These are phyloP conservation scores for Teleogryllus occipitalis DNA, from an alignment of 1,140 invertebrate species.

Conservation along the genomic window DNA sequence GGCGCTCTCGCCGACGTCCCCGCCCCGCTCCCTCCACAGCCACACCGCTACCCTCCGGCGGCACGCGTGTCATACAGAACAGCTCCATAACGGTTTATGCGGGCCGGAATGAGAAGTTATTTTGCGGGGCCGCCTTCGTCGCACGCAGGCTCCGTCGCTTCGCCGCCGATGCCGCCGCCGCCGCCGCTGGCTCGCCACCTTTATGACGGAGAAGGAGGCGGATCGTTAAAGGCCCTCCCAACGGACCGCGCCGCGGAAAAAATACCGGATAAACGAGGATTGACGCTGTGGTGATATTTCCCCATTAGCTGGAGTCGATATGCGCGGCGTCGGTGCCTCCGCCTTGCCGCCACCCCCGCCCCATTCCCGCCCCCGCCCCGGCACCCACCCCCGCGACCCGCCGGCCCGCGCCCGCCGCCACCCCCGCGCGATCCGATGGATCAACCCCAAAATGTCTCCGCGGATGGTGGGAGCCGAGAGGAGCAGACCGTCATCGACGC, in stretches of 20 bases:
- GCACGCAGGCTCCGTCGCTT: background rate
- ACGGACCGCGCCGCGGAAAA: background rate
- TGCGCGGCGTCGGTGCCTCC: background rate
- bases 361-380: background rate
- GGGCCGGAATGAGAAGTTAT: background rate
- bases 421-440: background rate
- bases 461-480: background rate
- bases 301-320: conserved; percentile 17
- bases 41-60: background rate
- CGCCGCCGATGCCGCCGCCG: too few relatives aligned
- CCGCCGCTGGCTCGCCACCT: background rate
- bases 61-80: background rate
- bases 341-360: background rate
- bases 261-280: conserved; percentile 17
- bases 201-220: conserved; percentile 13
- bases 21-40: too few relatives aligned
- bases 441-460: background rate
- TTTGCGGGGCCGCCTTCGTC: background rate
- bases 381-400: background rate
- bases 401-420: background rate
- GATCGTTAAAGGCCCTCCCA: conserved; percentile 12
- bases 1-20: background rate
- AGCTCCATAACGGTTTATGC: background rate
- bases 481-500: too few relatives aligned
- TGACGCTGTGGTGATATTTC: conserved; percentile 17